These are phyloP conservation scores for Cheilosia soror DNA, from an alignment of 2,888 invertebrate species.

Conservation along the genomic window DNA sequence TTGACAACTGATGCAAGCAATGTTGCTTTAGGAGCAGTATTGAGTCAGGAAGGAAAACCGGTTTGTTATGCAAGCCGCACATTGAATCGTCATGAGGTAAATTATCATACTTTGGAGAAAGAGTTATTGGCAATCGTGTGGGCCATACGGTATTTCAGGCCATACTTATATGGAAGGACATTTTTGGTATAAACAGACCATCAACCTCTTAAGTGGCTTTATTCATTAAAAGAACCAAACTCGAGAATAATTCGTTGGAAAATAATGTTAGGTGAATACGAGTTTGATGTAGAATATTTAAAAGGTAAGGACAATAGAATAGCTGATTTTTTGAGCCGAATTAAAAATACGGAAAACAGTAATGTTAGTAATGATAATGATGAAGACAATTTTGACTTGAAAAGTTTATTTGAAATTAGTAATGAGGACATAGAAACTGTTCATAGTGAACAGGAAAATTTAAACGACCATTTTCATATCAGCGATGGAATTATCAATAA, in stretches of 20 bases:
- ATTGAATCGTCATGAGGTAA: constrained; percentile 73
- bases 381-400: neutral
- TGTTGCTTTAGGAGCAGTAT: constrained; percentile 77
- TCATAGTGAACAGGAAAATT: constrained; percentile 24
- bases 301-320: too few species aligned
- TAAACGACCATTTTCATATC: constrained; percentile 11
- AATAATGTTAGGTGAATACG: constrained; percentile 29
- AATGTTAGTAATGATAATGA: neutral
- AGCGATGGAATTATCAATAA: constrained; percentile 28
- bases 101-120: constrained; percentile 79
- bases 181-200: constrained; percentile 25
- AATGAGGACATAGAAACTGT: neutral
- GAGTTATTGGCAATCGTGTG: constrained; percentile 79
- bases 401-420: neutral
- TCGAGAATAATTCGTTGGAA: constrained; percentile 16
- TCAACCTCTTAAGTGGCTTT: constrained; percentile 18
- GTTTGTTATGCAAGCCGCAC: constrained; percentile 78
- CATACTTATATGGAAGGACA: constrained; percentile 49
- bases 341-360: neutral
- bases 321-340: too few species aligned
- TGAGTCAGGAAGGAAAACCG: constrained; percentile 77
- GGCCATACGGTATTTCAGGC: constrained; percentile 71
- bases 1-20: constrained; percentile 73
- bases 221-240: constrained; percentile 4
- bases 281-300: constrained; percentile 6